Base-by-base conservation (phyloP, 2,113 vertebrate genomes). In the Ictalurus punctatus region DNA sequence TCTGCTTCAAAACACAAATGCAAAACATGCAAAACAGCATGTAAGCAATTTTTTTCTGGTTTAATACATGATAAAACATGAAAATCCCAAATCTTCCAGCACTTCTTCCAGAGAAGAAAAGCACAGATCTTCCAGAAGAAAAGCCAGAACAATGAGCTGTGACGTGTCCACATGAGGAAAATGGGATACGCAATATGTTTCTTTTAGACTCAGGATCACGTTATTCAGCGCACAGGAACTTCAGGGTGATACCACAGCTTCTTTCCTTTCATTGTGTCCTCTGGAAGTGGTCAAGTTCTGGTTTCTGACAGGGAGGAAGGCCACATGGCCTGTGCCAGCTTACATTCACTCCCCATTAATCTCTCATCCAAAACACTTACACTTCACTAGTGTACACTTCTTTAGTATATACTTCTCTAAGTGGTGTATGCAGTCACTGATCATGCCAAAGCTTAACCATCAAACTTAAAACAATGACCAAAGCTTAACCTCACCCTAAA, bases 181-280 rank as follows among this genome's bases (percentile, higher is more conserved):
- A 34, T 76, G 88, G 86, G 58, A 0, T 3, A 93, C 89, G 94
- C 94, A 96, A 95, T 93, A 63, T 25, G 92, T 89, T 85, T 92
- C 90, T 93, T 93, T 94, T 85, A 91, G 90, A 90, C 92, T 93
- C 92, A 92, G 91, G 91, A 92, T 91, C 93, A 82, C 89, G 94
- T 92, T 67, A 89, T 93, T 86, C 90, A 86, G 91, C 84, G 90
- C 91, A 93, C 88, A 90, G 91, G 87, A 86, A 84, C 91, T 91
- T 65, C 89, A 85, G 90, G 86, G 91, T 94, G 90, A 92, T 94
- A 93, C 92, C 74, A 93, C 89, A 89, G 87, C 78, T 90, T 82
- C 93, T 95, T 96, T 96, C 96, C 95, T 96, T 88, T 93, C 91
- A 95, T 96, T 96, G 96, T 96, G 87, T 93, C 91, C 4, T 44